Evolutionary conservation across 1,140 invertebrate species (phyloP), one percentile per base, ranked within the genome.

Genomic region (Nephila pilipes): DNA sequence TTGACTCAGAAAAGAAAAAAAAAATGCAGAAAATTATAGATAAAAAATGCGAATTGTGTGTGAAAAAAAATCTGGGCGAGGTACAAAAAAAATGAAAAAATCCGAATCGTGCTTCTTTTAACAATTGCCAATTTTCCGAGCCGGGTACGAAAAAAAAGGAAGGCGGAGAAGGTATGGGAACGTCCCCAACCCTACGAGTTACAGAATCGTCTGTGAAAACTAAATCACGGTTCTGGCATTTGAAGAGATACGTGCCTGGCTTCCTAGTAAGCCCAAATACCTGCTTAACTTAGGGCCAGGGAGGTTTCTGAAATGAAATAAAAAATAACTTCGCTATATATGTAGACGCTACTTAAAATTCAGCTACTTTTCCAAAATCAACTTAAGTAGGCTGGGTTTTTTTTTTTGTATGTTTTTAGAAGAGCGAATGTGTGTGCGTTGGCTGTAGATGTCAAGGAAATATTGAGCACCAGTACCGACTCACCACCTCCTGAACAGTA

Each of bases 121-220:
- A 80, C 89, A 91, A 91, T 91, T 58, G 89, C 89, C 69, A 83
- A 91, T 91, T 91, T 91, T 83, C 69, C 87, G n/a, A 5, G n/a
- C 85, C 69, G 20, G 25, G 65, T 69, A 29, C 16, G 60, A 22
- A 25, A 69, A 29, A 46, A 32, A 69, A 36, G 8, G 69, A 18
- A 16, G 29, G 29, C 20, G 18, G 69, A 75, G 69, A 16, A 29
- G 29, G 6, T 65, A 32, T 75, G 69, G 69, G 69, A 75, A 75
- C n/a, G 85, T 87, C n/a, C 55, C 63, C 75, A 54, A 18, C 88
- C 29, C 46, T 46, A 20, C n/a, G 57, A 90, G 25, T 80, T 57
- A 85, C 83, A 58, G 83, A 85, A 79, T 90, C 85, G 85, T 87
- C 69, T 91, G 75, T 46, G 55, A 91, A 91, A 91, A 91, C 89